Percentiles rank a stretch among this genome's conserved stretches.
Conservation (phyloP, 2,888 invertebrate genomes). For the Troglohyphantes excavatus region DNA sequence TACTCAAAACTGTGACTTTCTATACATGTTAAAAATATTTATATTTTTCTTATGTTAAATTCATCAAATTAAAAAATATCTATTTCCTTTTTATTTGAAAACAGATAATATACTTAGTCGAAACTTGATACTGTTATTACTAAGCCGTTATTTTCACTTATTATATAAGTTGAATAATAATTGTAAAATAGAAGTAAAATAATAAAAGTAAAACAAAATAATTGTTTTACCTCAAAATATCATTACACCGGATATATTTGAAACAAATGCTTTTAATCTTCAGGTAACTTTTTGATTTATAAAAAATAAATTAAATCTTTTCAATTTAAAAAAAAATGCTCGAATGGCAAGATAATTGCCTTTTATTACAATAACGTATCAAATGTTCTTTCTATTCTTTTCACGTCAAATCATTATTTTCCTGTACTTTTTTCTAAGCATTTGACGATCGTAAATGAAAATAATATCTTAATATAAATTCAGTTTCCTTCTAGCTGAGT, state of each 20-base stretch:
- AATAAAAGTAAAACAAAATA: too few relatives aligned
- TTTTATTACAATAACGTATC: conserved; percentile 35
- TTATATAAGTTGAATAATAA: too few relatives aligned
- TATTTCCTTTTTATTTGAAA: too few relatives aligned
- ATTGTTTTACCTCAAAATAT: too few relatives aligned
- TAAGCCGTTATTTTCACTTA: too few relatives aligned
- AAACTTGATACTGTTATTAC: too few relatives aligned
- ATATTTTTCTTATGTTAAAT: too few relatives aligned
- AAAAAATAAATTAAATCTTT: conserved; percentile 1
- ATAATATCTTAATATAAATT: conserved; percentile 50
- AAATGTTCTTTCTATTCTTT: not conserved
- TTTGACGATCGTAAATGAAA: conserved; percentile 1
- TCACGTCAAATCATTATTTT: conserved; percentile 16
- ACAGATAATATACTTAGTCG: too few relatives aligned
- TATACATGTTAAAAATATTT: too few relatives aligned
- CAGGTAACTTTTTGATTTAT: not conserved
- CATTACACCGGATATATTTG: not conserved
- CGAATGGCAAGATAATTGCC: conserved; percentile 36
- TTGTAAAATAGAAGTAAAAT: too few relatives aligned
- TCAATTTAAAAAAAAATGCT: not conserved
- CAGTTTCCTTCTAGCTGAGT: conserved; percentile 30
- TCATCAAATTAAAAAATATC: too few relatives aligned
- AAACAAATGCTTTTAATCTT: not conserved
- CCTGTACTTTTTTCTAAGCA: not conserved
- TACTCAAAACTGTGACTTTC: too few relatives aligned